Conservation (phyloP, 2,113 vertebrate species). For the Actenoides lindsayi region DNA sequence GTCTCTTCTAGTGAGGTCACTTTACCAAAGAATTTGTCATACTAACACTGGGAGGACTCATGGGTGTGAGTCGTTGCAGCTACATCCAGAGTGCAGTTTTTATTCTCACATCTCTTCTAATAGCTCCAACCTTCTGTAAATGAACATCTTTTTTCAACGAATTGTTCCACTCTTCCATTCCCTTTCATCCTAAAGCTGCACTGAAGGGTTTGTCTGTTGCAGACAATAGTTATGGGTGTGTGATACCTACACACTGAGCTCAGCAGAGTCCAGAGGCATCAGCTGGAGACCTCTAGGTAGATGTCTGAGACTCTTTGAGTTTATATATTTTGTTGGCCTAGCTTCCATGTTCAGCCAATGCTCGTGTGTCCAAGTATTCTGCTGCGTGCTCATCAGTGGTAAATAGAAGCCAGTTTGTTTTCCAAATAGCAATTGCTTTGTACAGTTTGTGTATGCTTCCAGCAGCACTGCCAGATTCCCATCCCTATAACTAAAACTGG, state of each 20-base stretch:
- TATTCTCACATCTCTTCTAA: not conserved
- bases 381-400: not conserved
- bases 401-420: conserved; percentile 44
- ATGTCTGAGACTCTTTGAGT: not conserved
- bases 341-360: not conserved
- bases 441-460: conserved; percentile 14
- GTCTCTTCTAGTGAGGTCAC: not conserved
- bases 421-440: conserved; percentile 38
- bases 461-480: conserved; percentile 24
- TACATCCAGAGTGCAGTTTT: not conserved
- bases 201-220: not conserved
- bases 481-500: conserved; percentile 23
- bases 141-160: not conserved
- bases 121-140: not conserved
- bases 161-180: not conserved
- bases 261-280: not conserved
- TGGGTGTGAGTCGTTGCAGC: not conserved
- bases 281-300: not conserved
- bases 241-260: not conserved
- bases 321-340: not conserved
- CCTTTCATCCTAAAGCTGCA: not conserved
- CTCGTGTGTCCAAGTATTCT: not conserved
- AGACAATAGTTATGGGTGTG: not conserved
- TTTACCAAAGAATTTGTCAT: not conserved
- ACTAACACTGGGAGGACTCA: not conserved